Percentiles rank a stretch among this genome's conserved stretches.
Evolutionary conservation across 2,888 invertebrate genomes (phyloP).

Genomic region (Arenicola marina): DNA sequence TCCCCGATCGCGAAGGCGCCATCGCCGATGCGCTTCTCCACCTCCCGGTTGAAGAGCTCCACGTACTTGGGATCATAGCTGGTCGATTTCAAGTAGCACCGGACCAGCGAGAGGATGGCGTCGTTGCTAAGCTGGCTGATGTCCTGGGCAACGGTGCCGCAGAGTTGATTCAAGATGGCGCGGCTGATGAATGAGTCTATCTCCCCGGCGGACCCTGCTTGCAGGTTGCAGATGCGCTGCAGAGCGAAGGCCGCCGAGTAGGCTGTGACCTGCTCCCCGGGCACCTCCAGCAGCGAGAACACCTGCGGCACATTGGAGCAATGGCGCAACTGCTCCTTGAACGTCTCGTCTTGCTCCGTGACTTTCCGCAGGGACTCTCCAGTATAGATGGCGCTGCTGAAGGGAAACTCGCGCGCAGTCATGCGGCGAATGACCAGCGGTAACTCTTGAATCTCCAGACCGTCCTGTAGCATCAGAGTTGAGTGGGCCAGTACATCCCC

Average conservation of each 20-base stretch:
- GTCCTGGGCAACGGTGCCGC: constrained; percentile 61
- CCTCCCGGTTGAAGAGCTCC: constrained; percentile 68
- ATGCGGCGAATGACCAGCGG: constrained; percentile 69
- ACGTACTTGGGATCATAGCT: constrained; percentile 31
- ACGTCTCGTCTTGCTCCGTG: constrained; percentile 36
- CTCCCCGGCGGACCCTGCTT: constrained; percentile 46
- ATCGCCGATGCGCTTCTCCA: constrained; percentile 68
- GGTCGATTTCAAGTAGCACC: constrained; percentile 35
- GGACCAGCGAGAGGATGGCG: constrained; percentile 34
- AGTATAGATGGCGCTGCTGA: constrained; percentile 27
- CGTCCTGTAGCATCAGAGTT: constrained; percentile 72
- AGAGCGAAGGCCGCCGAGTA: constrained; percentile 42
- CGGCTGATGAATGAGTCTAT: constrained; percentile 59
- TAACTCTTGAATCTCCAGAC: constrained; percentile 71
- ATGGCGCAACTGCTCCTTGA: constrained; percentile 33
- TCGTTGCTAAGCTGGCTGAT: constrained; percentile 32
- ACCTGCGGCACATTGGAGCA: constrained; percentile 47
- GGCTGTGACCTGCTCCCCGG: constrained; percentile 61
- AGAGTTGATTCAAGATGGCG: constrained; percentile 63
- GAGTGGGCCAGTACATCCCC: constrained; percentile 56
- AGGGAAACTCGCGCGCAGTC: constrained; percentile 31
- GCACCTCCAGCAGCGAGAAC: constrained; percentile 62
- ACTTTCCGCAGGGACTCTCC: constrained; percentile 30
- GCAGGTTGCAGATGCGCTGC: constrained; percentile 39
- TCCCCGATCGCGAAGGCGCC: constrained; percentile 68